A percentile compares a stretch with the other conserved stretches of the same genome.
These are phyloP conservation scores for Leucopternis melanops DNA, from an alignment of 2,113 vertebrate genomes.

Conservation along the genomic window DNA sequence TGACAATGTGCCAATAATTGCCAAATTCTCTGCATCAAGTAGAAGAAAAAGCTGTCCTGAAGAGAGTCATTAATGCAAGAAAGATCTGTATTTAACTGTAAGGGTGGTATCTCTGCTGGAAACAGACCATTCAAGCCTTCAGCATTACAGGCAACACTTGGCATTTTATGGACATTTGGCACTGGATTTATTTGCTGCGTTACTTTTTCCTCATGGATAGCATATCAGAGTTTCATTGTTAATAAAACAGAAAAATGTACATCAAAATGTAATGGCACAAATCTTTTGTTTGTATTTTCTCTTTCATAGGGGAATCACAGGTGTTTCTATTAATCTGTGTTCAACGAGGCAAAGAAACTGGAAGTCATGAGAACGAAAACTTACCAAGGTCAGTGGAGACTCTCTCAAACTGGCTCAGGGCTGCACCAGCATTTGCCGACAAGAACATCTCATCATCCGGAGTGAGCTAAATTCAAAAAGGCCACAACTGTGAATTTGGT, in stretches of 20 bases:
- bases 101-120: background rate
- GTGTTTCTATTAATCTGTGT: background rate
- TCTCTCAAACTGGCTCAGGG: constrained; percentile 93
- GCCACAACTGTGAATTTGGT: background rate
- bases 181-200: background rate
- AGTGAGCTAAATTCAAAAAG: constrained; percentile 77
- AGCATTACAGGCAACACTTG: background rate
- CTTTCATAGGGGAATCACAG: background rate
- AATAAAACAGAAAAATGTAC: background rate
- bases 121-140: background rate
- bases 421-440: constrained; percentile 83
- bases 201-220: background rate
- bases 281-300: background rate
- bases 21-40: background rate
- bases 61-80: background rate
- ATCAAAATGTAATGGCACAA: background rate
- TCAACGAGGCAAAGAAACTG: background rate
- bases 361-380: background rate
- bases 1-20: background rate
- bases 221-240: background rate
- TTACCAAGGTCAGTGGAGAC: constrained; percentile 87
- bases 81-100: background rate
- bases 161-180: background rate
- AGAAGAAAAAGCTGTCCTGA: background rate
- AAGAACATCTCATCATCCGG: constrained; percentile 88